Base-by-base conservation (phyloP, 2,113 vertebrate genomes). In the Callipepla californica region DNA sequence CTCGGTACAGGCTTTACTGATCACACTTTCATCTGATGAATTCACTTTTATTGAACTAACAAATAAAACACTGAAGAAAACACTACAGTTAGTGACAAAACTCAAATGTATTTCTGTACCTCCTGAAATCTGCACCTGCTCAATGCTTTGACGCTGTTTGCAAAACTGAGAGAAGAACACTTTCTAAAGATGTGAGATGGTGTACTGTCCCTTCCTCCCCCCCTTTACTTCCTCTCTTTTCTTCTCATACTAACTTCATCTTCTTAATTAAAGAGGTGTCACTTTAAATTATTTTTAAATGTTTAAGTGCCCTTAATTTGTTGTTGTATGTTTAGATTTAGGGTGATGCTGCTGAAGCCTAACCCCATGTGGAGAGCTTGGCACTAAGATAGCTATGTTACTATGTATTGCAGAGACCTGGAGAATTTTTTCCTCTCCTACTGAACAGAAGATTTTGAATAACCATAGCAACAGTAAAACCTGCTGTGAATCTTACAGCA, bases 391-490 rank as follows among this genome's bases (percentile, higher is more conserved):
- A 4, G 4, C 10, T 89, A 25, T 73, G 23, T 86, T 79, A 62
- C 61, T 86, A 4, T 70, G 38, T 80, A 44, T 73, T 93, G 86
- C 90, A 97, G 96, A 98, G 80, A 92, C 57, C 69, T 98, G 97
- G 97, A 95, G 97, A 48, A 91, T 98, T 58, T 98, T 97, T 36
- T 98, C 98, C 63, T 98, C 97, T 78, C 92, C 98, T 30, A 81
- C 97, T 89, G 98, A 98, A 96, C 98, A 98, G 83, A 48, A 78
- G 30, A 98, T 98, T 76, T 66, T 98, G 72, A 96, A 78, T 23
- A 97, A 97, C 80, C 98, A 99, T 12, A 98, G 98, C 30, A 85
- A 96, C 5, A 26, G 70, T 21, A 98, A 98, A 96, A 98, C 95
- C 10, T 98, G 97, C 92, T 98, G 97, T 95, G 98, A 98, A 86